Evolutionary conservation across 1,140 invertebrate genomes (phyloP).

Genomic region (Pomacea maculata): DNA sequence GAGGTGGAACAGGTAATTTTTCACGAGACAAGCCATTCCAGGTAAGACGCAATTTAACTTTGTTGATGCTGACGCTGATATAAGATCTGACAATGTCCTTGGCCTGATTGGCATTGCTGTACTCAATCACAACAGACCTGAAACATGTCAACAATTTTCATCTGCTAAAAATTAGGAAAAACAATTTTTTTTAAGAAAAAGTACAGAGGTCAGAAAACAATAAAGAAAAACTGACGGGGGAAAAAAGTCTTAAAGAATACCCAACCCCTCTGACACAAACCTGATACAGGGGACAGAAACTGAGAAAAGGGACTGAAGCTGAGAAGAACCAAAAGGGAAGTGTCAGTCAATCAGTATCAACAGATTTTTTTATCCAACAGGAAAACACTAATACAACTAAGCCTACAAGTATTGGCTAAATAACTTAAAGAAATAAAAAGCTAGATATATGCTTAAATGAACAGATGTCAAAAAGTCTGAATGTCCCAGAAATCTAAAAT

Average conservation of each 20-base stretch:
- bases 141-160: background rate
- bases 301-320: too few relatives aligned
- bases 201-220: background rate
- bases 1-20: background rate
- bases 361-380: too few relatives aligned
- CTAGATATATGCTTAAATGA: too few relatives aligned
- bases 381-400: too few relatives aligned
- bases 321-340: too few relatives aligned
- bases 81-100: slow-evolving; percentile 8
- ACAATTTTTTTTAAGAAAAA: background rate
- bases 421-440: too few relatives aligned
- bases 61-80: slow-evolving; percentile 17
- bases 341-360: too few relatives aligned
- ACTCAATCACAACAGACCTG: slow-evolving; percentile 11
- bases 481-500: too few relatives aligned
- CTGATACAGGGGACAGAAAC: too few relatives aligned
- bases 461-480: too few relatives aligned
- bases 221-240: background rate
- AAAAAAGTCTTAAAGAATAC: background rate
- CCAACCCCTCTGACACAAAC: background rate
- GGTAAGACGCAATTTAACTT: background rate
- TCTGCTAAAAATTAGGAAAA: background rate
- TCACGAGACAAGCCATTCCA: background rate
- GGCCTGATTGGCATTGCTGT: slow-evolving; percentile 8
- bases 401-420: too few relatives aligned